Conservation (phyloP, 2,797 vertebrate genomes). For the Alca torda region DNA sequence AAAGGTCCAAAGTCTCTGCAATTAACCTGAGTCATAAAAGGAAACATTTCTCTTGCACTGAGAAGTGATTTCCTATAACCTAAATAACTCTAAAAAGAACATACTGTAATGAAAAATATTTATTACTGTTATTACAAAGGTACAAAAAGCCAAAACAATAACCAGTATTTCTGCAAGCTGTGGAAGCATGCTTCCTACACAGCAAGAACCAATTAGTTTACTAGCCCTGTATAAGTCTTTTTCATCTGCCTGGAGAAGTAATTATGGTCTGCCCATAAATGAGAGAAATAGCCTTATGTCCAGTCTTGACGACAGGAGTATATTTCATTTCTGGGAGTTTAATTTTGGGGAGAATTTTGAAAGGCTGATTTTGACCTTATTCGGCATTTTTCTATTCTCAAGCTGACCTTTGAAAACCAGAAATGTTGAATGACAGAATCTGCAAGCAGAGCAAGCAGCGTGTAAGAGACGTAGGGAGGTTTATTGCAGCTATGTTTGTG, state of each 20-base stretch:
- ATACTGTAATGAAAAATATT: neutral
- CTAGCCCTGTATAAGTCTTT: neutral
- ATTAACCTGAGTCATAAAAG: neutral
- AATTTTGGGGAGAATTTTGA: neutral
- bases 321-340: neutral
- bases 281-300: neutral
- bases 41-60: neutral
- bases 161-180: neutral
- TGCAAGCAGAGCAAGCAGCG: neutral
- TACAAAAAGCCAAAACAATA: neutral
- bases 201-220: neutral
- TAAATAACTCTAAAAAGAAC: neutral
- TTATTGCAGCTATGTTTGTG: neutral
- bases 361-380: neutral
- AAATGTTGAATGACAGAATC: neutral
- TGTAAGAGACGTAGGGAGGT: neutral
- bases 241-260: neutral
- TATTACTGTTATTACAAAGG: neutral
- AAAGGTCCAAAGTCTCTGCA: neutral
- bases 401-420: neutral
- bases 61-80: neutral
- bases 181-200: neutral
- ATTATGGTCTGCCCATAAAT: neutral
- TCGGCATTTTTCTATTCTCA: neutral
- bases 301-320: neutral